These are phyloP conservation scores for Callopanchax toddi DNA, from an alignment of 2,113 vertebrate genomes.

Conservation along the genomic window DNA sequence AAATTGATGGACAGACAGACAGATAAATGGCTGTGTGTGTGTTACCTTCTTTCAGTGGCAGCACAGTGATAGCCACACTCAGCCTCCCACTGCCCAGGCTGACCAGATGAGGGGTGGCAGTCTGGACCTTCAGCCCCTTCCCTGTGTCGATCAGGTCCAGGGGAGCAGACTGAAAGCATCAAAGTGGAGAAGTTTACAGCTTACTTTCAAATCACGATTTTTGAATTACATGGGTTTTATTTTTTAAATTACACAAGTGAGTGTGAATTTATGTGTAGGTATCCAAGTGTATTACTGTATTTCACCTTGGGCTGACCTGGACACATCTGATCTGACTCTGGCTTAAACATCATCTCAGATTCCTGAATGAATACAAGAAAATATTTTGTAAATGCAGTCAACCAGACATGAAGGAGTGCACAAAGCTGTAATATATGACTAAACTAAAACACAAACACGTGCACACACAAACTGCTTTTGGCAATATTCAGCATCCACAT, in stretches of 20 bases:
- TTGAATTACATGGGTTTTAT: no score
- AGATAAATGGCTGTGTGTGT: background rate
- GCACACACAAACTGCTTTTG: slow-evolving; percentile 3
- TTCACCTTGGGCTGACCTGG: slow-evolving; percentile 67
- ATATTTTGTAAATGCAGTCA: background rate
- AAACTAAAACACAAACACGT: slow-evolving; percentile 5
- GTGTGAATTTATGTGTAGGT: background rate
- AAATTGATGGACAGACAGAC: no score
- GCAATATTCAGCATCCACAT: slow-evolving; percentile 53
- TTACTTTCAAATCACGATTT: no score
- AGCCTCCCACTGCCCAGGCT: slow-evolving; percentile 84
- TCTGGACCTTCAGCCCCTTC: slow-evolving; percentile 82
- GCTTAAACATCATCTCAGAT: slow-evolving; percentile 70
- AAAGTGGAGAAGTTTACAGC: slow-evolving; percentile 20
- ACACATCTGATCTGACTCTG: slow-evolving; percentile 76
- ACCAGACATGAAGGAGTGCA: background rate
- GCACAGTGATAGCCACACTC: slow-evolving; percentile 82
- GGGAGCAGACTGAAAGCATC: slow-evolving; percentile 62
- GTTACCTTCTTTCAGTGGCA: slow-evolving; percentile 84
- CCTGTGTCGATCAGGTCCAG: slow-evolving; percentile 83
- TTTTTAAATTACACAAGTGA: no score
- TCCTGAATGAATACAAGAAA: slow-evolving; percentile 57
- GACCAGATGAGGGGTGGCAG: slow-evolving; percentile 80
- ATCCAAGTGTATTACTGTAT: background rate
- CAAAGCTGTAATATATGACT: background rate